phyloP scores from a whole-genome alignment of 2,797 vertebrate species.

The Pristis pectinata region DNA sequence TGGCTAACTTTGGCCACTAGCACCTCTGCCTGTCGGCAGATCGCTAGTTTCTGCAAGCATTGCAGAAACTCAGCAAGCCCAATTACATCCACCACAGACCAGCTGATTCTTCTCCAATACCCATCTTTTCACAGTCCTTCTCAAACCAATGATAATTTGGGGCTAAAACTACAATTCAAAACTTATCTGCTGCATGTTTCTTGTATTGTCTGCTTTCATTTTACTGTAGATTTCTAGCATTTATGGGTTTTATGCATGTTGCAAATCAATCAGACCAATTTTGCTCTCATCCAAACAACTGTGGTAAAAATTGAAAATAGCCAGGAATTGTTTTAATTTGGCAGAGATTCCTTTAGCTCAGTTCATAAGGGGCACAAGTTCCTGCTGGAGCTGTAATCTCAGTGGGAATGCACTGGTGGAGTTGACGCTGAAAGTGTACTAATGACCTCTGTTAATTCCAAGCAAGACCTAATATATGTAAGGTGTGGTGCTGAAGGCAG shows the following conservation, averaged over 20 bases:
- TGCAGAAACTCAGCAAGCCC: background rate
- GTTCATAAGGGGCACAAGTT: background rate
- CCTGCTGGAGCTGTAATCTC: background rate
- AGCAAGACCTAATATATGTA: background rate
- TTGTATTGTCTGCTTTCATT: background rate
- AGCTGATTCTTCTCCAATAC: no score
- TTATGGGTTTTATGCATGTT: background rate
- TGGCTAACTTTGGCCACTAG: background rate
- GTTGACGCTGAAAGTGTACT: background rate
- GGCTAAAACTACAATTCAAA: background rate
- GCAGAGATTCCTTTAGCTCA: background rate
- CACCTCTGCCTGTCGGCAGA: background rate
- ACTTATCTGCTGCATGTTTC: background rate
- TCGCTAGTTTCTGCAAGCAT: background rate
- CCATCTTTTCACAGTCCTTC: background rate
- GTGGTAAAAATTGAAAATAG: background rate
- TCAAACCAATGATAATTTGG: background rate
- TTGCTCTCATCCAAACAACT: background rate
- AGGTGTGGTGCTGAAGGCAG: background rate
- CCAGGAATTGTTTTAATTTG: background rate
- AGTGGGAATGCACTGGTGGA: background rate
- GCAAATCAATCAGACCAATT: background rate
- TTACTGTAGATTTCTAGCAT: background rate
- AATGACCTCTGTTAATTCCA: background rate
- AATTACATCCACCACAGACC: no score